Base-by-base conservation (phyloP, 2,797 vertebrate species). In the Acanthopagrus latus region DNA sequence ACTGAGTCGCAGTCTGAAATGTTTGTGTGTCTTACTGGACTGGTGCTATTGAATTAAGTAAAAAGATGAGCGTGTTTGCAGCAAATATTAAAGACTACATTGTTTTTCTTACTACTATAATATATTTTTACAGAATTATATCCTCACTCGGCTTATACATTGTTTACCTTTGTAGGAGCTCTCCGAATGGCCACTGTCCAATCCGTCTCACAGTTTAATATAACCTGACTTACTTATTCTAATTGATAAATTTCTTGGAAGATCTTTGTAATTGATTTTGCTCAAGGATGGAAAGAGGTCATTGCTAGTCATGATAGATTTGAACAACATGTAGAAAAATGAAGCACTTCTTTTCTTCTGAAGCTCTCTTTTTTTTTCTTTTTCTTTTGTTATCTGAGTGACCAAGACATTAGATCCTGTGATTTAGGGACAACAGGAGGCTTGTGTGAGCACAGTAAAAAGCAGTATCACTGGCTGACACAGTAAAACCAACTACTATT, bases 281-380 rank as follows among this genome's bases (percentile, higher is more conserved):
- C 33, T 27, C 20, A 59, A 41, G 43, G 54, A 73, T 21, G 55
- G 14, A 50, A 56, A 64, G 9, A 5, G 20, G 3, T 33, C 10
- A 25, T 9, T 44, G 8, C 29, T n/a, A 25, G 56, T 1, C 3
- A 51, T 0, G 44, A 27, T 18, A 60, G 7, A 69, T 65, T 52
- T 27, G 5, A 72, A 27, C 5, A 72, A 27, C 5, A 29, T 52
- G 9, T n/a, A 7, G n/a, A 54, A 17, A 54, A 41, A 44, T 21
- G 2, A 7, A 27, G 7, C 21, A 58, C 48, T 14, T 66, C 17
- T 79, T 72, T 72, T 71, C 48, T 17, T 5, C 18, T 56, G 20
- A 33, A 10, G n/a, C 3, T 29, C 8, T 5, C 4, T 38, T 51
- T 48, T 18, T 21, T 56, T 48, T 18, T 21, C 14, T 33, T 33